Base-by-base conservation (phyloP, 1,140 invertebrate species). In the Temnothorax curvispinosus region DNA sequence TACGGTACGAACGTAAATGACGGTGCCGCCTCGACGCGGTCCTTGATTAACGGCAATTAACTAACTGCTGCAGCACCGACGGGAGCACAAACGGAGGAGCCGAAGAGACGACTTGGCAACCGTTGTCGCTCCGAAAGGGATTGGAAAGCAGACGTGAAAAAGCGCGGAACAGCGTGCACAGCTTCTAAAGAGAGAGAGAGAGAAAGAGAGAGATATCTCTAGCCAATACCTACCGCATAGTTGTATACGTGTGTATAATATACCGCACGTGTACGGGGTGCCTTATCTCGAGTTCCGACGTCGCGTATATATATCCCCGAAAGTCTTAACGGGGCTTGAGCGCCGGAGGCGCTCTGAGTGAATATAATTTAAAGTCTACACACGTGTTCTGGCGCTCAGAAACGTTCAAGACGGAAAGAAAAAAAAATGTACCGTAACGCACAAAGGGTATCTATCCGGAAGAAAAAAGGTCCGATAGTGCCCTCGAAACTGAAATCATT, bases 351-450 rank as follows among this genome's bases (percentile, higher is more conserved):
- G 13, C 41, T 21, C 47, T 38, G 35, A 81, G 47, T 56, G 62
- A 69, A 81, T 81, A 69, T 81, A 81, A 81, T 81, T 81, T 81
- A 69, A 81, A 81, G 62, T 32, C 32, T 64, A 64, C 62, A 77
- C 35, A 50, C 32, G n/a, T 81, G 77, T 41, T 27, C 47, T 65
- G 47, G 13, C 21, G 47, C 47, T 52, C 7, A 18, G 69, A 54
- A 13, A 35, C 35, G 54, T 62, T 77, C 35, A 11, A 27, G 38
- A 13, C 13, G 13, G 65, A 50, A 54, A n/a, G 52, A 35, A 27
- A 27, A 69, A 35, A 67, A 41, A 41, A 81, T 41, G 8, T 41
- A 56, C 52, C n/a, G 5, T 11, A 62, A 64, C 3, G n/a, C 44
- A 47, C 65, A 54, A 54, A 54, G 35, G n/a, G 21, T 54, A 21